Conservation (phyloP, 2,797 vertebrate genomes). For the Dryobates pubescens region DNA sequence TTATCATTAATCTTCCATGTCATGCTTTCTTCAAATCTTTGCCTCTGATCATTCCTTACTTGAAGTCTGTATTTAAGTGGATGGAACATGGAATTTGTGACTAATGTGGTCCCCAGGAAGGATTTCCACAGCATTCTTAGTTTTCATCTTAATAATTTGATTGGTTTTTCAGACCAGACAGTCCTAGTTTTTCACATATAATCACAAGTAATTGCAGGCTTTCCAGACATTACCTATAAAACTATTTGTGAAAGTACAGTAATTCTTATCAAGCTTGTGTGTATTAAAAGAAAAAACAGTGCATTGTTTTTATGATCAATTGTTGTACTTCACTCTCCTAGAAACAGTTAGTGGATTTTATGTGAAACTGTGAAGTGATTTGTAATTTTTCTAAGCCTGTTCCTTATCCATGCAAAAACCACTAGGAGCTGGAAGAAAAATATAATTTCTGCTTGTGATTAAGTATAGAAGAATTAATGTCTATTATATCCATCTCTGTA, state of each 20-base stretch:
- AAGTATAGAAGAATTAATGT: background rate
- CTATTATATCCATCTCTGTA: background rate
- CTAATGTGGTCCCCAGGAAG: background rate
- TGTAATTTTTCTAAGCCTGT: background rate
- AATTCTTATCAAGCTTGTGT: background rate
- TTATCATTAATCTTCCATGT: slow-evolving; percentile 32
- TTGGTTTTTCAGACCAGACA: background rate
- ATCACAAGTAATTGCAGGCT: background rate
- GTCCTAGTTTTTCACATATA: background rate
- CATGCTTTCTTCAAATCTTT: background rate
- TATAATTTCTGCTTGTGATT: background rate
- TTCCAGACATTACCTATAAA: background rate
- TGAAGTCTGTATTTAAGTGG: slow-evolving; percentile 8
- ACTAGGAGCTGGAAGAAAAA: background rate
- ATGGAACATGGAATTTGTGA: background rate
- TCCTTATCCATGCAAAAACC: background rate
- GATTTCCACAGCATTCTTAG: background rate
- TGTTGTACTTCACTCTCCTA: background rate
- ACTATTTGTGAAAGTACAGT: background rate
- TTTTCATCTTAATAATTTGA: background rate
- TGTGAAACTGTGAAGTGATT: background rate
- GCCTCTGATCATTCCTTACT: slow-evolving; percentile 8
- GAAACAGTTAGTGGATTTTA: background rate
- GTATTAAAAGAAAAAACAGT: background rate
- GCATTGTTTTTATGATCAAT: background rate